phyloP scores from a whole-genome alignment of 2,113 vertebrate genomes.

The Bos taurus region DNA sequence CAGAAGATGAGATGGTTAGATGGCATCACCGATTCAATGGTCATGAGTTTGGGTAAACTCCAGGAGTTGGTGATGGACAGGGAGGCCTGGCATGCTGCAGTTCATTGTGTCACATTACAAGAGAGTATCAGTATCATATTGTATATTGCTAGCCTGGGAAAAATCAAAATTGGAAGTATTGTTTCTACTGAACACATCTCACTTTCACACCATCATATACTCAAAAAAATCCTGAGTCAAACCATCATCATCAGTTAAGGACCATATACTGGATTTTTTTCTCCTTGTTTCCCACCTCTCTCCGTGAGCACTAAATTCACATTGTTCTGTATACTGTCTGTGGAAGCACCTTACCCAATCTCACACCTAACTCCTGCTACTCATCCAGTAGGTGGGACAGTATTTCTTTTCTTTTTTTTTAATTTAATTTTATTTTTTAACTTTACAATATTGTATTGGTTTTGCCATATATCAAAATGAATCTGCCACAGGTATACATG shows the following conservation, averaged over 20 bases:
- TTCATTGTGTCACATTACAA: too few relatives aligned
- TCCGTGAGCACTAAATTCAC: accelerated
- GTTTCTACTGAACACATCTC: not conserved
- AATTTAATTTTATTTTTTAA: too few relatives aligned
- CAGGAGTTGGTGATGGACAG: too few relatives aligned
- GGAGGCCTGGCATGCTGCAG: too few relatives aligned
- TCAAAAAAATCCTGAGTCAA: not conserved
- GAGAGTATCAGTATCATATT: not conserved
- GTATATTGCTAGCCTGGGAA: not conserved
- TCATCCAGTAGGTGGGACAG: not conserved
- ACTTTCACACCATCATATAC: not conserved
- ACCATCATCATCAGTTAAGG: not conserved
- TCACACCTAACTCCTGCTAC: not conserved
- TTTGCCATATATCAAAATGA: too few relatives aligned
- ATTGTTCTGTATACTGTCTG: not conserved
- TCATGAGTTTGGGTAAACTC: too few relatives aligned
- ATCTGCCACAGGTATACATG: too few relatives aligned
- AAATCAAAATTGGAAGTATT: not conserved
- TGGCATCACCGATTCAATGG: too few relatives aligned
- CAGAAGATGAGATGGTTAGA: too few relatives aligned
- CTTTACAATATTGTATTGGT: too few relatives aligned
- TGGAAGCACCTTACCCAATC: not conserved
- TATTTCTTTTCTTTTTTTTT: not conserved
- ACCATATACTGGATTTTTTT: not conserved
- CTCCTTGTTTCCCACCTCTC: not conserved